phyloP scores from a whole-genome alignment of 53 echinoderm and acorn worm genomes.

The Astropecten irregularis region DNA sequence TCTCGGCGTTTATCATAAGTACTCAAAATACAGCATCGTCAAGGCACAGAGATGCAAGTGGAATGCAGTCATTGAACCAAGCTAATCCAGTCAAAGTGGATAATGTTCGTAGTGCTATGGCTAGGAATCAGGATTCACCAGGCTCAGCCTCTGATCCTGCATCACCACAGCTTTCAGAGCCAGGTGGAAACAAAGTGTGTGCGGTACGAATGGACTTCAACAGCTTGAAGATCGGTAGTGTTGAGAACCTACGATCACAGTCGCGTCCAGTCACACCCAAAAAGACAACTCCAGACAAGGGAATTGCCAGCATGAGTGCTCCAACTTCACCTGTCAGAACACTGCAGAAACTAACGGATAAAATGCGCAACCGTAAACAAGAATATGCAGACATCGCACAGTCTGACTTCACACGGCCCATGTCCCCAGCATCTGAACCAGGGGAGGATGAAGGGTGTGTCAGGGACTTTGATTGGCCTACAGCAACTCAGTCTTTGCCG shows the following conservation, averaged over 20 bases:
- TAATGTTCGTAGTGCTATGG: constrained; percentile 45
- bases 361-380: constrained; percentile 61
- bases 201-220: constrained; percentile 90
- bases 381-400: constrained; percentile 62
- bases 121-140: constrained; percentile 53
- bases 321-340: constrained; percentile 83
- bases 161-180: constrained; percentile 45
- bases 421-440: constrained; percentile 57
- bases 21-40: constrained; percentile 45
- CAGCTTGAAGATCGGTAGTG: constrained; percentile 67
- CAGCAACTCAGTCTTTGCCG: constrained; percentile 42
- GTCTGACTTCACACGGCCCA: constrained; percentile 45
- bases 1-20: constrained; percentile 43
- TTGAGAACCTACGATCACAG: constrained; percentile 36
- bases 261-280: constrained; percentile 23
- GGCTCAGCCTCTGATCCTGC: constrained; percentile 28
- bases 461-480: constrained; percentile 53
- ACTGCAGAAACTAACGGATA: constrained; percentile 79
- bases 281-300: neutral
- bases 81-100: constrained; percentile 34
- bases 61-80: constrained; percentile 1
- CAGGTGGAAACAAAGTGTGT: constrained; percentile 63
- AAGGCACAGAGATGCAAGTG: constrained; percentile 42
- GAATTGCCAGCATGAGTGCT: constrained; percentile 63
- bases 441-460: constrained; percentile 70